Evolutionary conservation across 2,888 invertebrate species (phyloP).

Genomic region (Athetis lepigone): DNA sequence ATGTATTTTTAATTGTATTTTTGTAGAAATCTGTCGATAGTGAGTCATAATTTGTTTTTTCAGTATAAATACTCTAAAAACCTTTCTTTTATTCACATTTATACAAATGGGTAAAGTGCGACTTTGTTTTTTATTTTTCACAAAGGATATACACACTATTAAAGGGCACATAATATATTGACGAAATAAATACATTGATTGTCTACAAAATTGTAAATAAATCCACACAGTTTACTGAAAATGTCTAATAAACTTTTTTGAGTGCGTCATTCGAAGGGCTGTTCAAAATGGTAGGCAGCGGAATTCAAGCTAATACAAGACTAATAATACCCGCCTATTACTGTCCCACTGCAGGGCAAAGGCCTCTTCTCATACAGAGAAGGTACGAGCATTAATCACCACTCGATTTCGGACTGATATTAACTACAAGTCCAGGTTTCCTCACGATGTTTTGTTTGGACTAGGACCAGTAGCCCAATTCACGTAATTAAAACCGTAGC

Average conservation of each 20-base stretch:
- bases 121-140: conserved; percentile 15
- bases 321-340: no score
- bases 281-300: conserved; percentile 11
- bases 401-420: no score
- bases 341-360: no score
- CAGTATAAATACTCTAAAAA: conserved; percentile 23
- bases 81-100: conserved; percentile 9
- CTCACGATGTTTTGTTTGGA: no score
- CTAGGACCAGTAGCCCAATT: no score
- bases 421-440: no score
- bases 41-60: neutral
- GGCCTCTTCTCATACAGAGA: no score
- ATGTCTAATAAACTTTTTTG: conserved; percentile 3
- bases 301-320: conserved; percentile 14
- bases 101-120: conserved; percentile 37
- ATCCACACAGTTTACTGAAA: conserved; percentile 10
- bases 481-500: no score
- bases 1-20: no score
- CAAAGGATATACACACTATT: conserved; percentile 33
- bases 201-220: conserved; percentile 30
- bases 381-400: no score
- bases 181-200: conserved; percentile 41
- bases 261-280: conserved; percentile 31
- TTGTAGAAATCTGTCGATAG: no score
- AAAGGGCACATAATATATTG: conserved; percentile 27